Conservation (phyloP, 2,888 invertebrate genomes). For the Drosophila hamatofila region DNA sequence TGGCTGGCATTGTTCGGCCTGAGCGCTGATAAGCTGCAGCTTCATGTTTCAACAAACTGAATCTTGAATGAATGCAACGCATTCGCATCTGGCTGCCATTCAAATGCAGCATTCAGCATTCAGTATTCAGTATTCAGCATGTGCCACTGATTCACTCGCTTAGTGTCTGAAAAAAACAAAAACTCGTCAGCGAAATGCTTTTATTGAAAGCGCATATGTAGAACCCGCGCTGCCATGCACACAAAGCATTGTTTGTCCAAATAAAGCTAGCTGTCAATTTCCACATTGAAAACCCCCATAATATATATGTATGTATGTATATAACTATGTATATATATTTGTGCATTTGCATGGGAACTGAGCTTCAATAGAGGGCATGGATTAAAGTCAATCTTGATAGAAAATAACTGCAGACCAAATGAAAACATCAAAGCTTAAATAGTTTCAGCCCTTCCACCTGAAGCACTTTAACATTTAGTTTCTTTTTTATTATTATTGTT, state of each 20-base stretch:
- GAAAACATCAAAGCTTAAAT: slow-evolving; percentile 13
- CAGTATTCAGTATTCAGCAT: slow-evolving; percentile 10
- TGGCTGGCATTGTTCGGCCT: slow-evolving; percentile 41
- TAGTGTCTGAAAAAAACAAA: slow-evolving; percentile 14
- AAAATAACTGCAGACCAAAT: slow-evolving; percentile 9
- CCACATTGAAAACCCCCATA: background rate
- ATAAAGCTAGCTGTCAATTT: slow-evolving; percentile 15
- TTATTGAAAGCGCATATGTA: slow-evolving; percentile 19
- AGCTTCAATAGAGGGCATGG: background rate
- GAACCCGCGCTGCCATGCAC: background rate
- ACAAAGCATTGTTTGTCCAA: slow-evolving; percentile 22
- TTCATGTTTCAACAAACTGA: slow-evolving; percentile 29
- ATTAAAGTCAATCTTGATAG: slow-evolving; percentile 10
- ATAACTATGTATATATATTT: background rate
- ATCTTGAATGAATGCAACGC: slow-evolving; percentile 25
- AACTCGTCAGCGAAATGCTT: slow-evolving; percentile 17
- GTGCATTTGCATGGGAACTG: background rate
- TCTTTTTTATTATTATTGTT: background rate
- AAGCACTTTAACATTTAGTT: background rate
- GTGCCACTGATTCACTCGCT: slow-evolving; percentile 26
- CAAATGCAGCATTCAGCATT: slow-evolving; percentile 39
- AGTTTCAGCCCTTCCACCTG: slow-evolving; percentile 16
- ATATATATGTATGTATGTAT: background rate
- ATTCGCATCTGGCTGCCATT: slow-evolving; percentile 31
- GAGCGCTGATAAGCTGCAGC: slow-evolving; percentile 46